Evolutionary conservation across 1,140 invertebrate species (phyloP).

Genomic region (Drosophila orosa): DNA sequence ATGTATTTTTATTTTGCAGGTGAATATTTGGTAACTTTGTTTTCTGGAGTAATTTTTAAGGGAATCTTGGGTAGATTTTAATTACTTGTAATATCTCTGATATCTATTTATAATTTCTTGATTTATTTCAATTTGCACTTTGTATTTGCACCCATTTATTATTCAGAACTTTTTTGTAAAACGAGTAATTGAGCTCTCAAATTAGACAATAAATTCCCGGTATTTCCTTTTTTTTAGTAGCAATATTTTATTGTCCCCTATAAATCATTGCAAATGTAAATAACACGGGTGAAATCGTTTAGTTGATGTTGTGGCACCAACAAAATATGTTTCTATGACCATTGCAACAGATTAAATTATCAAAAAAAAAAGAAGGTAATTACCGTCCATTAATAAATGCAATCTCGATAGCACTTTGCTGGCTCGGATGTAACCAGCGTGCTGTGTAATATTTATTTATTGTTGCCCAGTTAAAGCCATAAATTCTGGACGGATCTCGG

Average conservation of each 20-base stretch:
- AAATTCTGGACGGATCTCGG: slow-evolving; percentile 17
- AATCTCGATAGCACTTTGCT: slow-evolving; percentile 26
- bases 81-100: too few relatives aligned
- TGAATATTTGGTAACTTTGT: background rate
- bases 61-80: background rate
- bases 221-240: background rate
- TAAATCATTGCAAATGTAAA: slow-evolving; percentile 20
- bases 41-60: background rate
- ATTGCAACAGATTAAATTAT: slow-evolving; percentile 9
- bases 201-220: slow-evolving; percentile 7
- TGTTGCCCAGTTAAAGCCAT: slow-evolving; percentile 43
- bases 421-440: slow-evolving; percentile 30
- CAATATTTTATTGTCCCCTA: background rate
- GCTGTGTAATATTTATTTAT: slow-evolving; percentile 48
- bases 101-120: too few relatives aligned
- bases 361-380: slow-evolving; percentile 31
- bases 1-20: slow-evolving; percentile 44
- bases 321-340: slow-evolving; percentile 23
- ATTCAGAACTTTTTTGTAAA: background rate
- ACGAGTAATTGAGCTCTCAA: slow-evolving; percentile 7
- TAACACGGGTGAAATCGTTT: background rate
- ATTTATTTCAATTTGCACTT: background rate
- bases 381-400: slow-evolving; percentile 41
- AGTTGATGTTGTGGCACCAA: slow-evolving; percentile 2
- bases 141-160: background rate